These are phyloP conservation scores for Drosophila fuyamai DNA, from an alignment of 1,140 invertebrate genomes.

Conservation along the genomic window DNA sequence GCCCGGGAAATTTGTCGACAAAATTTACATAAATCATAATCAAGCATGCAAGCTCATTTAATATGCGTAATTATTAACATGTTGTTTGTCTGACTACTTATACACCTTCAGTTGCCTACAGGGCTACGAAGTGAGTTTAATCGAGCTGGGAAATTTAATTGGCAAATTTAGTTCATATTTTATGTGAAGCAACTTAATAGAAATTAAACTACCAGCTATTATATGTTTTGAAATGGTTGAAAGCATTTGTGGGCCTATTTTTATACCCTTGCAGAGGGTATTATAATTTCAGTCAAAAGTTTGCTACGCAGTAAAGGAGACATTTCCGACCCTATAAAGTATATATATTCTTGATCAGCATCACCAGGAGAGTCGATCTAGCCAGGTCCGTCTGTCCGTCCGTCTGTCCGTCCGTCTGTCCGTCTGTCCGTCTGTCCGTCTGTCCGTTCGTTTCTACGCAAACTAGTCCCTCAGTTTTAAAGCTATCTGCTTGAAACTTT, in stretches of 20 bases:
- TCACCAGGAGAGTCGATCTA: no score
- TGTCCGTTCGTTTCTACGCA: no score
- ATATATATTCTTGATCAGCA: no score
- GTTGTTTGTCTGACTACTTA: slow-evolving; percentile 16
- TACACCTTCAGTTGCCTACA: neutral
- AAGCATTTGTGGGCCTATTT: neutral
- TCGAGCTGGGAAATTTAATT: neutral
- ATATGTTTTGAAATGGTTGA: neutral
- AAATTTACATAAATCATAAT: slow-evolving; percentile 26
- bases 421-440: no score
- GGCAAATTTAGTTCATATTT: neutral
- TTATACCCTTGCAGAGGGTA: no score
- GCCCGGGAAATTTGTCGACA: neutral
- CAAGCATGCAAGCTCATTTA: slow-evolving; percentile 14
- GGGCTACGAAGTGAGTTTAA: neutral
- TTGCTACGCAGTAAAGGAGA: no score
- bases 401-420: no score
- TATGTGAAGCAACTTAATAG: neutral
- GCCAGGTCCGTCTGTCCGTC: no score
- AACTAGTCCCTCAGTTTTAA: no score
- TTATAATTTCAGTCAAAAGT: no score
- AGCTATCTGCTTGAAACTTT: no score
- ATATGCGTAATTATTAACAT: slow-evolving; percentile 31
- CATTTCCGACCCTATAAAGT: no score
- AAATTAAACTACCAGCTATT: neutral